Percentiles rank a stretch among this genome's conserved stretches.
These are phyloP conservation scores for Pantelozetes paolii DNA, from an alignment of 2,888 invertebrate species.

Conservation along the genomic window DNA sequence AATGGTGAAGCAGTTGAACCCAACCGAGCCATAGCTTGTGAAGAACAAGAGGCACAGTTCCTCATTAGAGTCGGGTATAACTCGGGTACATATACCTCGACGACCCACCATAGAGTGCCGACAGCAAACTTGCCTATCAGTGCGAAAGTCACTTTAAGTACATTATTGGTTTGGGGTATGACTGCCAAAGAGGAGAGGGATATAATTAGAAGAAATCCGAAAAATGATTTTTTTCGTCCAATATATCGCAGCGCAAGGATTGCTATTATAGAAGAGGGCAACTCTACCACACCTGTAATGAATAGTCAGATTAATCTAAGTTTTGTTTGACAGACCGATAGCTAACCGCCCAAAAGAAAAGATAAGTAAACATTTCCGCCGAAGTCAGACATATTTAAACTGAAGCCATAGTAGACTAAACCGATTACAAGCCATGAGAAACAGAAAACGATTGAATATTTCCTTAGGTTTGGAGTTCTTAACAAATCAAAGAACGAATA, in stretches of 20 bases:
- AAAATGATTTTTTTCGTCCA: conserved; percentile 37
- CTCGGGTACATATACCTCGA: conserved; percentile 21
- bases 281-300: conserved; percentile 72
- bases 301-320: conserved; percentile 69
- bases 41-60: conserved; percentile 31
- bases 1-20: conserved; percentile 43
- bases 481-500: conserved; percentile 9
- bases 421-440: conserved; percentile 68
- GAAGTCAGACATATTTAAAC: conserved; percentile 72
- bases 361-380: conserved; percentile 66
- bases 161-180: background rate
- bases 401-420: conserved; percentile 76
- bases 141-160: conserved; percentile 14
- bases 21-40: conserved; percentile 32
- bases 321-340: no score
- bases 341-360: conserved; percentile 14
- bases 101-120: background rate
- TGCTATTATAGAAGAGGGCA: conserved; percentile 62
- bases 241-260: conserved; percentile 19
- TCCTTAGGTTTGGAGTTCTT: conserved; percentile 27
- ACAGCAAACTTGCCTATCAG: conserved; percentile 42
- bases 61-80: conserved; percentile 42
- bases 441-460: conserved; percentile 40
- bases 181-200: conserved; percentile 7
- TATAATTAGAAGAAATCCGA: background rate